Evolutionary conservation across 2,113 vertebrate genomes (phyloP).

Genomic region (Thermophis baileyi): DNA sequence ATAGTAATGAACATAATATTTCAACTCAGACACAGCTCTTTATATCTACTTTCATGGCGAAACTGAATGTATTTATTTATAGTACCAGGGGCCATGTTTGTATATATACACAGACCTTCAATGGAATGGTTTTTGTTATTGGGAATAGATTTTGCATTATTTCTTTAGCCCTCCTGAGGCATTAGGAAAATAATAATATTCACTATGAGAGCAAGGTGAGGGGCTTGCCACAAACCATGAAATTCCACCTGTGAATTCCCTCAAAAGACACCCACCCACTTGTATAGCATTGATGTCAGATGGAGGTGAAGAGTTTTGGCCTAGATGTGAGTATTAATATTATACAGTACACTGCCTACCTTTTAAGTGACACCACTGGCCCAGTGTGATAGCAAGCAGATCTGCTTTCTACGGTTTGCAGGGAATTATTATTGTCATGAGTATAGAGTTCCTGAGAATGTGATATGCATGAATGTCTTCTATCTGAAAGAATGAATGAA

Average conservation of each 20-base stretch:
- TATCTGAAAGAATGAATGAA: not conserved
- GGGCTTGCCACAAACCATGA: not conserved
- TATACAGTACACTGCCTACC: not conserved
- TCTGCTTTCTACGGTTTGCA: not conserved
- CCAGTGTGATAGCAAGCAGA: not conserved
- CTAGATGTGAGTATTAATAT: not conserved
- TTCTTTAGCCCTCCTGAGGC: not conserved
- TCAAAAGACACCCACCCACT: not conserved
- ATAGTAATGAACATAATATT: accelerated
- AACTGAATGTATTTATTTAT: not conserved
- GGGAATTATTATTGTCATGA: not conserved
- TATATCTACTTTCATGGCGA: not conserved
- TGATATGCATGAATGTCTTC: not conserved
- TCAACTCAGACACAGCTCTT: not conserved
- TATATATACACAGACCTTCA: not conserved
- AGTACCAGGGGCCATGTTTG: not conserved
- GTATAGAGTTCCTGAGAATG: not conserved
- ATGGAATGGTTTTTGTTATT: not conserved
- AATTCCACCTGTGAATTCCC: not conserved
- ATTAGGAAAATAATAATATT: not conserved
- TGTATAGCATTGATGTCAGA: not conserved
- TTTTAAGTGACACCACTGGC: not conserved
- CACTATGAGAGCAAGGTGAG: not conserved
- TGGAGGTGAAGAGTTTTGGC: not conserved
- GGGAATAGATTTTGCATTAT: not conserved